Conservation (phyloP, 2,113 vertebrate species). For the Microcebus lehilahytsara region DNA sequence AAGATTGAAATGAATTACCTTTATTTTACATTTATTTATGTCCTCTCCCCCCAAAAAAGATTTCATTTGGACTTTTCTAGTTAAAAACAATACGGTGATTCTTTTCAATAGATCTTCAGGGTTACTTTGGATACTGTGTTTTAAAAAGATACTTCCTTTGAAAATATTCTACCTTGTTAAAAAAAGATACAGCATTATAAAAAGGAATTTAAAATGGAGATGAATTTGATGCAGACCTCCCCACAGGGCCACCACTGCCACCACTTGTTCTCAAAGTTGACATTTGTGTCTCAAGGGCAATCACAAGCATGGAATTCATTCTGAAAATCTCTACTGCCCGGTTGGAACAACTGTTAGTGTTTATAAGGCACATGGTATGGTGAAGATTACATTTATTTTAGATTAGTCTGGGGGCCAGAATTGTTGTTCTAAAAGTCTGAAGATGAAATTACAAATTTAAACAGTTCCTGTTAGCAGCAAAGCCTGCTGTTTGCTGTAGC, state of each 20-base stretch:
- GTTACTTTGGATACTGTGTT: conserved; percentile 76
- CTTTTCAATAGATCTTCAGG: conserved; percentile 77
- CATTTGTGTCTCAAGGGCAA: conserved; percentile 68
- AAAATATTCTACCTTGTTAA: conserved; percentile 63
- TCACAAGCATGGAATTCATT: conserved; percentile 71
- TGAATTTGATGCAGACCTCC: conserved; percentile 61
- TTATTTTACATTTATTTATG: conserved; percentile 54
- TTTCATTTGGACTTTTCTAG: conserved; percentile 62
- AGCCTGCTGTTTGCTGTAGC: neutral
- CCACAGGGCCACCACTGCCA: conserved; percentile 67
- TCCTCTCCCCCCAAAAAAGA: conserved; percentile 27
- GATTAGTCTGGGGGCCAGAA: conserved; percentile 72
- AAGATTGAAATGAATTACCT: neutral
- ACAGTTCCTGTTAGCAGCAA: neutral
- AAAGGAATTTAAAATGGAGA: conserved; percentile 83
- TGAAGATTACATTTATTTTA: conserved; percentile 78
- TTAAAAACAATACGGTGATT: conserved; percentile 56
- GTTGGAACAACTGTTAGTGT: conserved; percentile 78
- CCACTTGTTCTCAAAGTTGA: conserved; percentile 76
- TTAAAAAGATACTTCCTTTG: conserved; percentile 70
- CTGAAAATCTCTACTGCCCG: conserved; percentile 73
- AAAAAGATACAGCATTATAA: conserved; percentile 77
- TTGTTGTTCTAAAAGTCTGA: conserved; percentile 72
- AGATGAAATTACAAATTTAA: conserved; percentile 71
- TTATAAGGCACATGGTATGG: conserved; percentile 70